Base-by-base conservation (phyloP, 1,140 invertebrate genomes). In the Tetramorium simillimum region DNA sequence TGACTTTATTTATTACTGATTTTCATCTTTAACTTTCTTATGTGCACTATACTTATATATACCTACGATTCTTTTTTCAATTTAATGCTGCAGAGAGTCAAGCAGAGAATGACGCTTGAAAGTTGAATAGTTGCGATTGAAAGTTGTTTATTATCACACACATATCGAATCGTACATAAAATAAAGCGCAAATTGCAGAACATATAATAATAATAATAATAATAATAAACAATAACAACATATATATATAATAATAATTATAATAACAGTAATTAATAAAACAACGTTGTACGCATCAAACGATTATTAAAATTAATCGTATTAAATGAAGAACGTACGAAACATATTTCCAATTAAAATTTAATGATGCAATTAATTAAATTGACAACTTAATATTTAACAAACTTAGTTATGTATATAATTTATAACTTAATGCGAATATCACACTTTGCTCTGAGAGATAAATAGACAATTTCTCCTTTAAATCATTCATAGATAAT, bases 131-230 rank as follows among this genome's bases (percentile, higher is more conserved):
- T 56, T 40, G 37, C 43, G n/a, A 14, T 33, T 21, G 46, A 28
- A 58, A 60, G 40, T 73, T 33, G 43, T 84, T 73, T 84, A 84
- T 84, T 84, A 84, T 84, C 69, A 84, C 40, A 84, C 40, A 84
- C 80, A 56, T 82, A 82, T 73, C 53, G 80, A 84, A 58, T 73
- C 28, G 24, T 84, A 84, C 80, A 53, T 53, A 53, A 16, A 84
- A 56, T 14, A 40, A 60, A 84, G 80, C 80, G 80, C 46, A 84
- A 33, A 58, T 62, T 73, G 80, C 40, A 73, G 14, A 82, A 84
- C 43, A 84, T 37, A 18, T 72, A 60, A 82, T 51, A 82, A 82
- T n/a, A 28, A 81, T 51, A 82, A 82, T n/a, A 28, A 81, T 43
- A 81, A 70, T 67, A 69, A 81, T 81, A 53, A 46, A 63, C n/a